Evolutionary conservation across 2,888 invertebrate species (phyloP).

Genomic region (Trichogramma evanescens): DNA sequence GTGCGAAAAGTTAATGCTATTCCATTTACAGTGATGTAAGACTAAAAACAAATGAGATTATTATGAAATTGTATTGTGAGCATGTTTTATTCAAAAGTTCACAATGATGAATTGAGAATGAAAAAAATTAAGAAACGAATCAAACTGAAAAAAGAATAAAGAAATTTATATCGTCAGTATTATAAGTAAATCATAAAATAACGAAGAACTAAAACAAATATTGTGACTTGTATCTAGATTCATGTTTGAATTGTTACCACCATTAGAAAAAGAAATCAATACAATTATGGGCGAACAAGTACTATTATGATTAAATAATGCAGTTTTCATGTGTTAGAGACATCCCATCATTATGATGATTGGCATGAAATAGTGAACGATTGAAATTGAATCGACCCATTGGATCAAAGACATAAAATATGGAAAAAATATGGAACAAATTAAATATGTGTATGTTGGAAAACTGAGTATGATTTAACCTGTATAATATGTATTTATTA

Average conservation of each 20-base stretch:
- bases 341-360: too few species aligned
- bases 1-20: too few species aligned
- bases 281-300: too few species aligned
- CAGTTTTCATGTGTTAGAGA: too few species aligned
- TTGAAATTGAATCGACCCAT: background rate
- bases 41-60: conserved; percentile 13
- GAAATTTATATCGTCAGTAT: background rate
- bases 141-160: background rate
- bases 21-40: conserved; percentile 10
- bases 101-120: conserved; percentile 14
- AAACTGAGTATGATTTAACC: conserved; percentile 20
- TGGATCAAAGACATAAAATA: background rate
- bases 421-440: conserved; percentile 1
- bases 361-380: background rate
- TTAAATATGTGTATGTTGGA: conserved; percentile 13
- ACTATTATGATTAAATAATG: too few species aligned
- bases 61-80: conserved; percentile 12
- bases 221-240: background rate
- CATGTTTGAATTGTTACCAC: too few species aligned
- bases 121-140: background rate
- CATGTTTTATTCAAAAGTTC: conserved; percentile 15
- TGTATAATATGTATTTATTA: conserved; percentile 21
- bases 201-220: background rate
- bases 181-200: background rate
- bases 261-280: too few species aligned